Evolutionary conservation across 2,113 vertebrate genomes (phyloP).

Genomic region (Indri indri): DNA sequence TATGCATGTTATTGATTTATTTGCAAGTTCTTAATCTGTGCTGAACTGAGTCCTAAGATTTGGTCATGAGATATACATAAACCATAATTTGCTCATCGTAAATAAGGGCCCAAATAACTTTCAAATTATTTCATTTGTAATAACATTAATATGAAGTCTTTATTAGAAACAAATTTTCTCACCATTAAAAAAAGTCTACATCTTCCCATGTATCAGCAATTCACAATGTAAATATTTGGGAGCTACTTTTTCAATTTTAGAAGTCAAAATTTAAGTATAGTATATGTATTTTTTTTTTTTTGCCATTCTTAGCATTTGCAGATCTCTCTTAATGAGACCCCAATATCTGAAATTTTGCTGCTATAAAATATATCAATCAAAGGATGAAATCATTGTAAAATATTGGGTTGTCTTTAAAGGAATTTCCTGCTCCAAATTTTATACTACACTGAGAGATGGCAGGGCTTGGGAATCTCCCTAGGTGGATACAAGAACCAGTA

Average conservation of each 20-base stretch:
- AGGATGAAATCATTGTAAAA: background rate
- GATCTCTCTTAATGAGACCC: background rate
- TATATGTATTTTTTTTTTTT: background rate
- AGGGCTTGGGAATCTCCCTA: background rate
- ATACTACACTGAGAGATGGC: background rate
- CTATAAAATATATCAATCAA: background rate
- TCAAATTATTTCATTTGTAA: background rate
- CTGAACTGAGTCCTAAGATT: background rate
- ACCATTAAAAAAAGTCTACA: background rate
- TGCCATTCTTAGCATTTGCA: background rate
- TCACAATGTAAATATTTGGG: constrained; percentile 19
- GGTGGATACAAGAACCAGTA: background rate
- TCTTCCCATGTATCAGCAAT: background rate
- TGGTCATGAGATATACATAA: background rate
- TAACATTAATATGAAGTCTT: background rate
- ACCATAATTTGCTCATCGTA: background rate
- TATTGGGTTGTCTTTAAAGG: background rate
- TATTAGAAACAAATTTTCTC: background rate
- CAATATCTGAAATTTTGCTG: background rate
- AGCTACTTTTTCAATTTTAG: background rate
- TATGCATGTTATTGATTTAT: background rate
- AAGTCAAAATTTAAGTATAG: background rate
- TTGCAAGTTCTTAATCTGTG: constrained; percentile 11
- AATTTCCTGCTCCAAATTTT: background rate
- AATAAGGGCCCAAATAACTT: background rate